Conservation (phyloP, 2,888 invertebrate genomes). For the Gymnocheta viridis region DNA sequence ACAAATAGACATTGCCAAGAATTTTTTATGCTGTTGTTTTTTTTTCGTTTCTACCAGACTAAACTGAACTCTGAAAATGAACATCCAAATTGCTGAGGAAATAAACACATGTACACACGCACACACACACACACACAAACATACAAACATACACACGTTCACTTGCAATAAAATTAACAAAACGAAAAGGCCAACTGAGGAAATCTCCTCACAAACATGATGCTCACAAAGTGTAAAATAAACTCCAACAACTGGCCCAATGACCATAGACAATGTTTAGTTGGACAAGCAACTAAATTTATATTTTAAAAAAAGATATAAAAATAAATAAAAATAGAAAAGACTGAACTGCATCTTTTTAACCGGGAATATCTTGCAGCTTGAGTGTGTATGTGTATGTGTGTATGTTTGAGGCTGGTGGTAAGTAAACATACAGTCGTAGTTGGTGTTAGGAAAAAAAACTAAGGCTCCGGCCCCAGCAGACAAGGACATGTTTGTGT, state of each 20-base stretch:
- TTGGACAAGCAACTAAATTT: constrained; percentile 25
- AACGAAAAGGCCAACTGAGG: constrained; percentile 16
- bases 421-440: neutral
- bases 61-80: constrained; percentile 23
- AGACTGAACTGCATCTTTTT: constrained; percentile 12
- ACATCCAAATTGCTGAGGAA: constrained; percentile 23
- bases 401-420: neutral
- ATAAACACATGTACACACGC: constrained; percentile 39
- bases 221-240: constrained; percentile 61
- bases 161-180: neutral
- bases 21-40: constrained; percentile 11
- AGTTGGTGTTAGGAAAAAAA: neutral
- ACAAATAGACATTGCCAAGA: constrained; percentile 64
- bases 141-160: neutral
- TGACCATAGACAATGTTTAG: constrained; percentile 56
- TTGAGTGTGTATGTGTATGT: neutral
- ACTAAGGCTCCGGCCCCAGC: neutral
- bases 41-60: constrained; percentile 10
- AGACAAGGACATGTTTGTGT: constrained; percentile 15
- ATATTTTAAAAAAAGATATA: neutral
- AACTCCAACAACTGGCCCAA: constrained; percentile 58
- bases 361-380: too few species aligned
- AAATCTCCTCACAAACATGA: constrained; percentile 41
- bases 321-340: constrained; percentile 4
- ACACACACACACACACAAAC: neutral